phyloP scores from a whole-genome alignment of 2,113 vertebrate genomes.

The Bagarius yarrelli region DNA sequence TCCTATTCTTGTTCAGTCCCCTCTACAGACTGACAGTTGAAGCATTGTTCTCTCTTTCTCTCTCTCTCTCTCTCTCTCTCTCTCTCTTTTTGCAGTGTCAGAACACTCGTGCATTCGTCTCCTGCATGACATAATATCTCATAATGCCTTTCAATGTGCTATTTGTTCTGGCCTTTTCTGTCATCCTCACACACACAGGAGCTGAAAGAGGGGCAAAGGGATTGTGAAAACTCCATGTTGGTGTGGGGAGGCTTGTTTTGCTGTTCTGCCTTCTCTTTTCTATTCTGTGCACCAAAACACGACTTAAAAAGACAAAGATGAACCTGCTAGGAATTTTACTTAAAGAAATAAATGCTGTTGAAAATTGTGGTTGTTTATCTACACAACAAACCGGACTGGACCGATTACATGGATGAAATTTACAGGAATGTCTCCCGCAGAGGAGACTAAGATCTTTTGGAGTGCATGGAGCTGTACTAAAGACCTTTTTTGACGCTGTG shows the following conservation, averaged over 20 bases:
- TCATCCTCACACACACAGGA: constrained; percentile 51
- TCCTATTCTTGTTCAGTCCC: neutral
- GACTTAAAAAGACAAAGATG: neutral
- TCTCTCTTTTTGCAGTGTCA: constrained; percentile 6
- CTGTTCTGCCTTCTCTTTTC: neutral
- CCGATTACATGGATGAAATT: too few species aligned
- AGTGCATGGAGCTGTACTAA: too few species aligned
- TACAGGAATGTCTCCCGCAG: too few species aligned
- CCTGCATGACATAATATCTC: constrained; percentile 54
- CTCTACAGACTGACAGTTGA: constrained; percentile 41
- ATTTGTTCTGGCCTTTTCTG: constrained; percentile 59
- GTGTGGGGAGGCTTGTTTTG: neutral
- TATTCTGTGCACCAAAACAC: neutral
- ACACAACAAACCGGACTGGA: too few species aligned
- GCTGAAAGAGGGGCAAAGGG: constrained; percentile 21
- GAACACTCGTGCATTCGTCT: constrained; percentile 50
- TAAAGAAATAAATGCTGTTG: neutral
- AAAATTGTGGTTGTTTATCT: too few species aligned
- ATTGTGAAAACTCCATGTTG: constrained; percentile 36
- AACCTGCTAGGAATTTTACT: neutral
- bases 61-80: too few species aligned
- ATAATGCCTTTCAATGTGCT: constrained; percentile 60
- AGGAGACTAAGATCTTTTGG: too few species aligned
- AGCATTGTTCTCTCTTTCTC: constrained; percentile 56
- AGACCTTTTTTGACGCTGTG: too few species aligned